These are phyloP conservation scores for Odontophorus gujanensis DNA, from an alignment of 2,113 vertebrate species.

Conservation along the genomic window DNA sequence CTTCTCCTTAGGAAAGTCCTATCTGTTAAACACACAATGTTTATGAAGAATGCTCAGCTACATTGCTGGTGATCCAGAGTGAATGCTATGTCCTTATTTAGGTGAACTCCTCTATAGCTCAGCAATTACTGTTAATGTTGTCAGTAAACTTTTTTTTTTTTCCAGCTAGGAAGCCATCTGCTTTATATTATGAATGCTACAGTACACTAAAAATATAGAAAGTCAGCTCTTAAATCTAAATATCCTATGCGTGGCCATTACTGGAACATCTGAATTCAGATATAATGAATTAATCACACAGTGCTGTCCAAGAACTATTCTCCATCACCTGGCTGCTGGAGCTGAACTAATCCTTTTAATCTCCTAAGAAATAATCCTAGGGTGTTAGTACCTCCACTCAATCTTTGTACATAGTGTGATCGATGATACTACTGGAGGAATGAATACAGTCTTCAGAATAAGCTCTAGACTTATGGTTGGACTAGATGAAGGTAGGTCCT, in stretches of 20 bases:
- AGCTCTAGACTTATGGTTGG: too few relatives aligned
- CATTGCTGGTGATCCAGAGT: not conserved
- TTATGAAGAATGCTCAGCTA: not conserved
- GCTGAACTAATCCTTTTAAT: not conserved
- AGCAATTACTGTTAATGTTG: not conserved
- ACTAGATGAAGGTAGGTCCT: too few relatives aligned
- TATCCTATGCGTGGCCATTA: not conserved
- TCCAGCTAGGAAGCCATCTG: not conserved
- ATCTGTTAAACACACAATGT: not conserved
- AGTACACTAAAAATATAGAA: not conserved
- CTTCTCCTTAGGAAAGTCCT: not conserved
- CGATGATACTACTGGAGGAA: not conserved
- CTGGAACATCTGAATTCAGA: not conserved
- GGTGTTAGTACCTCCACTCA: not conserved
- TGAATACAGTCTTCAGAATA: not conserved
- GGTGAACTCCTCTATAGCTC: not conserved
- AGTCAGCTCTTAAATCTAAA: not conserved
- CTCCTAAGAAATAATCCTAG: not conserved
- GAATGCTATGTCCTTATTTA: not conserved
- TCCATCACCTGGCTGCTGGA: not conserved
- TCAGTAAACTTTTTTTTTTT: not conserved
- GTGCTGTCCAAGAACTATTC: not conserved
- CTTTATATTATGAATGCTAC: not conserved
- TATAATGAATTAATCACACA: not conserved
- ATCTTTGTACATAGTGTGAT: not conserved